phyloP scores from a whole-genome alignment of 1,140 invertebrate species.

The Cydia fagiglandana region DNA sequence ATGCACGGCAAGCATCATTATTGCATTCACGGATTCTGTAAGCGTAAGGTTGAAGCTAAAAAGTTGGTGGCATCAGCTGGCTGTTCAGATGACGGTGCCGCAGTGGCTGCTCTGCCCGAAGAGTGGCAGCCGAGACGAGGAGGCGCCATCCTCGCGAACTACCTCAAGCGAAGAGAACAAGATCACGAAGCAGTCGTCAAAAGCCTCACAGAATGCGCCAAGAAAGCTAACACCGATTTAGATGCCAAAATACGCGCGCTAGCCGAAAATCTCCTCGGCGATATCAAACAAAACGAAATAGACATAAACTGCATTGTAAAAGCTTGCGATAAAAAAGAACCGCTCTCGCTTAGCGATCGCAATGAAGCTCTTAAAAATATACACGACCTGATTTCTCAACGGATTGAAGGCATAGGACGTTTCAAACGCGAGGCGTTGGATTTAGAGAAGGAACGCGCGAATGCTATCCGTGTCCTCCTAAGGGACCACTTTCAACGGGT shows the following conservation, averaged over 20 bases:
- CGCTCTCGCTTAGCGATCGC: constrained; percentile 41
- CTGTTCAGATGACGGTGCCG: constrained; percentile 56
- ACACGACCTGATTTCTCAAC: constrained; percentile 39
- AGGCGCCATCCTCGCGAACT: constrained; percentile 53
- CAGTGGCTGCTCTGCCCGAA: constrained; percentile 55
- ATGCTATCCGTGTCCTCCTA: constrained; percentile 49
- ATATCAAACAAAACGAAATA: constrained; percentile 53
- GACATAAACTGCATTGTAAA: constrained; percentile 51
- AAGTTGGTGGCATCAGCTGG: constrained; percentile 37
- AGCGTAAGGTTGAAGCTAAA: not conserved
- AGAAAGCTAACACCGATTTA: constrained; percentile 49
- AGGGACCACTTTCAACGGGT: constrained; percentile 55
- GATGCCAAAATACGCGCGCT: constrained; percentile 52
- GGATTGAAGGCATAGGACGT: constrained; percentile 44
- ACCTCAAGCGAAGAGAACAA: constrained; percentile 54
- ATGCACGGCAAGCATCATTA: not conserved
- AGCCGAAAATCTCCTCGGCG: constrained; percentile 50
- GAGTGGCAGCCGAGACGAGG: constrained; percentile 52
- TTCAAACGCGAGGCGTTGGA: constrained; percentile 55
- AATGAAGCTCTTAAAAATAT: constrained; percentile 48
- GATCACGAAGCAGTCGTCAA: constrained; percentile 45
- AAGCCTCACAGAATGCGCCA: constrained; percentile 42
- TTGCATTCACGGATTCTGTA: not conserved
- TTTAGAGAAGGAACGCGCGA: constrained; percentile 58
- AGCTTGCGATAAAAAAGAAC: constrained; percentile 31